phyloP scores from a whole-genome alignment of 2,113 vertebrate genomes.

The Globicephala melas region DNA sequence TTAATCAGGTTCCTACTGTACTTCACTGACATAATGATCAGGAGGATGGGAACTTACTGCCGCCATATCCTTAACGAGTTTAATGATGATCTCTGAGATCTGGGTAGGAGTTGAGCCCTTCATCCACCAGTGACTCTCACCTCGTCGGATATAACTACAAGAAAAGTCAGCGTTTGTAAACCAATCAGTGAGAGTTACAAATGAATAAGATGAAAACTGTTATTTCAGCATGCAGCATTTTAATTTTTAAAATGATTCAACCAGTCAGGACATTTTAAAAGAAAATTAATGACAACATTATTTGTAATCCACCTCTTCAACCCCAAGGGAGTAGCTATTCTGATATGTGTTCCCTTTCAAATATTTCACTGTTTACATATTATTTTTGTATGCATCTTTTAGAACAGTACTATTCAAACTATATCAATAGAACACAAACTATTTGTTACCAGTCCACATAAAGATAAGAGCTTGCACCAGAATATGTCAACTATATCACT shows the following conservation, averaged over 20 bases:
- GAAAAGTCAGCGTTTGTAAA: slow-evolving; percentile 4
- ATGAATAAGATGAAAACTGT: not conserved
- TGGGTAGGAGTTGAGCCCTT: slow-evolving; percentile 98
- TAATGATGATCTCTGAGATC: slow-evolving; percentile 99
- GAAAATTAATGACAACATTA: not conserved
- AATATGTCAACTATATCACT: not conserved
- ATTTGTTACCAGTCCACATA: not conserved
- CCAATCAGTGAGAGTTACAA: not conserved
- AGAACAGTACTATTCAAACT: not conserved
- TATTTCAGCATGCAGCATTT: not conserved
- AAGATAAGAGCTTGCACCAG: not conserved
- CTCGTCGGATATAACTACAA: slow-evolving; percentile 94
- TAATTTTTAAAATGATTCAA: not conserved
- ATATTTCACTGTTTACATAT: not conserved
- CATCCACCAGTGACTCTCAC: slow-evolving; percentile 99
- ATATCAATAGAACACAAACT: not conserved
- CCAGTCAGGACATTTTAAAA: not conserved
- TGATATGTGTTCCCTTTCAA: not conserved
- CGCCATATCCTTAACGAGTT: slow-evolving; percentile 99
- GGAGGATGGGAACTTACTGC: slow-evolving; percentile 87
- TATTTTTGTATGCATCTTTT: not conserved
- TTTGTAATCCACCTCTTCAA: not conserved
- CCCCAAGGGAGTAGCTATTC: not conserved
- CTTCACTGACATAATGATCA: not conserved
- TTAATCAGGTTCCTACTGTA: not conserved